Percentiles rank a stretch among this genome's conserved stretches.
These are phyloP conservation scores for Crocidura indochinensis DNA, from an alignment of 2,797 vertebrate genomes.

Conservation along the genomic window DNA sequence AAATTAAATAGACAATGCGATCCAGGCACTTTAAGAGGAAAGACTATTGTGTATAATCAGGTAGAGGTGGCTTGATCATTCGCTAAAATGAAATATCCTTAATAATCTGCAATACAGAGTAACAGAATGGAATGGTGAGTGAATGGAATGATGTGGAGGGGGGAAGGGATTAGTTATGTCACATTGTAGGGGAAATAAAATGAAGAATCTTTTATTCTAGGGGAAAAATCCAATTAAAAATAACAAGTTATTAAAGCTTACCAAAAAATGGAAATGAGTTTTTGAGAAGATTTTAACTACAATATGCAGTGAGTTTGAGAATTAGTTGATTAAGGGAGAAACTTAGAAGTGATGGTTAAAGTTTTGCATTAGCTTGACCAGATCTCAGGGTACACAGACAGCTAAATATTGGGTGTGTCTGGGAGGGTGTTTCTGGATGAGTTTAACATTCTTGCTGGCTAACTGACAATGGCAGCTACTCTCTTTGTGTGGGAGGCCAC, in stretches of 20 bases:
- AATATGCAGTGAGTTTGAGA: neutral
- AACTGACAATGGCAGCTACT: neutral
- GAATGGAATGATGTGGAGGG: neutral
- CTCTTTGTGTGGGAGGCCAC: neutral
- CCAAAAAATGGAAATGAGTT: neutral
- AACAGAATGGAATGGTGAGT: neutral
- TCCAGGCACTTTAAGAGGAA: neutral
- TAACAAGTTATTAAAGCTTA: neutral
- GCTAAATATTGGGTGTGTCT: neutral
- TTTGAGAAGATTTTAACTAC: conserved; percentile 5
- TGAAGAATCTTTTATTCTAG: neutral
- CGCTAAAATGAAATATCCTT: neutral
- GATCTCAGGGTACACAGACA: neutral
- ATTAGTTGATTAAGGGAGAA: neutral
- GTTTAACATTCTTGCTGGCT: neutral
- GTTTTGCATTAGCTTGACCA: neutral
- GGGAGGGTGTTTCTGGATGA: neutral
- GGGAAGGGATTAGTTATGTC: neutral
- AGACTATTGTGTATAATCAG: neutral
- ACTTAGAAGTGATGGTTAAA: neutral
- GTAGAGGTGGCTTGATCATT: neutral
- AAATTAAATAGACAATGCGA: neutral
- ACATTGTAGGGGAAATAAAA: neutral
- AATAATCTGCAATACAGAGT: neutral
- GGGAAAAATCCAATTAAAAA: neutral